Base-by-base conservation (phyloP, 1,140 invertebrate species). In the Drosophila repletoides region DNA sequence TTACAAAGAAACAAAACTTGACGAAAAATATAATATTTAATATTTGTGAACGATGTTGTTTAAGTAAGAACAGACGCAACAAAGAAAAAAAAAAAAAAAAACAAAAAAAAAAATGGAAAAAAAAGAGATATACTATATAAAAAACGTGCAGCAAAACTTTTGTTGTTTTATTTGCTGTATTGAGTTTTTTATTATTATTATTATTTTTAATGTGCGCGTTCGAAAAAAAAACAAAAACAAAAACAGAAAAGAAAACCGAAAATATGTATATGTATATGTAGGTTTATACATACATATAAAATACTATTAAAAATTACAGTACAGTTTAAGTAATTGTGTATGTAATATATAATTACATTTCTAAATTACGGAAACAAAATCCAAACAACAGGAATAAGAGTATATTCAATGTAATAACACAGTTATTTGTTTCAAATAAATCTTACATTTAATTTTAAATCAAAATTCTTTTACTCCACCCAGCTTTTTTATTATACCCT, bases 381-480 rank as follows among this genome's bases (percentile, higher is more conserved):
- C 52, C 58, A 49, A 48, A 60, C 40, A 56, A 66, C 68, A 81
- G 58, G 70, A 71, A 83, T 70, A 87, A 76, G 75, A 83, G 68
- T 86, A 84, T 89, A 83, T 89, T 89, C 79, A 89, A 89, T 89
- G 87, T 89, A 89, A 89, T 89, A 89, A 89, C 87, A 89, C 83
- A 87, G 87, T 89, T 89, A 89, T 89, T 89, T 89, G 87, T 89
- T 89, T 89, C 75, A 89, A 89, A 89, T 89, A 89, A 89, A 89
- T 89, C 87, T 89, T 89, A 84, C 79, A 84, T 80, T 88, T 83
- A 89, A 87, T 88, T 89, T 81, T 83, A 89, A 86, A 75, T 60
- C 64, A 56, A 72, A 51, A 33, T 46, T 53, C 5, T 53, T 24
- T 51, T 33, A n/a, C n/a, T n/a, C n/a, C n/a, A n/a, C n/a, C n/a